Evolutionary conservation across 2,113 vertebrate genomes (phyloP).

Genomic region (Chaetura pelagica): DNA sequence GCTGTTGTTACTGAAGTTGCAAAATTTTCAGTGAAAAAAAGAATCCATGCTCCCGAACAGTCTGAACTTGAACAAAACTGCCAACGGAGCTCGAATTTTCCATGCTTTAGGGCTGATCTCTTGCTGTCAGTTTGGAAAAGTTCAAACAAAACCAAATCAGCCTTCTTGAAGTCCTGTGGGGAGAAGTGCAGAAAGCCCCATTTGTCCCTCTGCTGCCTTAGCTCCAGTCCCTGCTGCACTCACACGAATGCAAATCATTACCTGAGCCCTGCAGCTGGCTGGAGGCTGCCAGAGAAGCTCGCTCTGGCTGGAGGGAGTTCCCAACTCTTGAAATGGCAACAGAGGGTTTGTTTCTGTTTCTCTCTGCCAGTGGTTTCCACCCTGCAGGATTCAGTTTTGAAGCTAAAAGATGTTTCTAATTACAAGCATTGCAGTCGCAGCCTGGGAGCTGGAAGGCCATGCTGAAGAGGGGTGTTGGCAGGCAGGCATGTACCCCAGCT

Average conservation of each 20-base stretch:
- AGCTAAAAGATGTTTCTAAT: slow-evolving; percentile 34
- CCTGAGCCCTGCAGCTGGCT: neutral
- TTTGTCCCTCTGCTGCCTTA: neutral
- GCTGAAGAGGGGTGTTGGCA: neutral
- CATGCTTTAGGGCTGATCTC: neutral
- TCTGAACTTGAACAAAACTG: neutral
- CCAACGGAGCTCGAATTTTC: slow-evolving; percentile 31
- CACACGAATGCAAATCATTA: neutral
- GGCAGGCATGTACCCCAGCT: neutral
- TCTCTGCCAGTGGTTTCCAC: neutral
- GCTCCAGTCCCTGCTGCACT: neutral
- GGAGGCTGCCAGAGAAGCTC: neutral
- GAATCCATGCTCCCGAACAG: neutral
- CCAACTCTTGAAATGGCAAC: neutral
- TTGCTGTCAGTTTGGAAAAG: neutral
- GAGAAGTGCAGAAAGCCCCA: neutral
- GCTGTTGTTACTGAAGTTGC: slow-evolving; percentile 40
- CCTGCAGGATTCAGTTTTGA: neutral
- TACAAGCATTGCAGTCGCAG: neutral
- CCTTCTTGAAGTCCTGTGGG: neutral
- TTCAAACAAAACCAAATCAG: neutral
- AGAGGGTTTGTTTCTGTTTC: neutral
- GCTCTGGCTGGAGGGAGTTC: neutral
- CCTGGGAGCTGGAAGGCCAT: neutral
- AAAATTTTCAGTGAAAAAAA: slow-evolving; percentile 48